Conservation (phyloP, 1,140 invertebrate species). For the Saccostrea echinata region DNA sequence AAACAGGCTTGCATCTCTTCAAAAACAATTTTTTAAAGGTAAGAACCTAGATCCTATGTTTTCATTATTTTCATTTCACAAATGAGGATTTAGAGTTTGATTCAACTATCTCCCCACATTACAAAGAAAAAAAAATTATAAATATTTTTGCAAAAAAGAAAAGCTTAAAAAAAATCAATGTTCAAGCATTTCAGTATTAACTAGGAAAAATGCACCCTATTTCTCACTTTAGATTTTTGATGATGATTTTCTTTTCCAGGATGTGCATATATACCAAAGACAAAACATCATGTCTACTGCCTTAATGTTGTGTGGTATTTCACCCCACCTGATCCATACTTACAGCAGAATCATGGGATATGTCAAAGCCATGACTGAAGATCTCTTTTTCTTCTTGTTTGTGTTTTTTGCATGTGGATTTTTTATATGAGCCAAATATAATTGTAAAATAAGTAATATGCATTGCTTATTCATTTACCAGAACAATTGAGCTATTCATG, state of each 20-base stretch:
- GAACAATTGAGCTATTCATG: not conserved
- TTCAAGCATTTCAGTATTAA: not conserved
- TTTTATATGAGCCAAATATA: not conserved
- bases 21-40: slow-evolving; percentile 35
- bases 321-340: not conserved
- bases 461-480: not conserved
- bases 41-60: not conserved
- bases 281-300: slow-evolving; percentile 27
- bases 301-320: slow-evolving; percentile 36
- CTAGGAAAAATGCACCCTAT: not conserved
- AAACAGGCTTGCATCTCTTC: slow-evolving; percentile 7
- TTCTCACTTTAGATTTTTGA: not conserved
- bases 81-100: no score
- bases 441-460: not conserved
- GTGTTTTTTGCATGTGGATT: slow-evolving; percentile 6
- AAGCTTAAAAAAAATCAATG: not conserved
- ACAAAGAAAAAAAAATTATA: no score
- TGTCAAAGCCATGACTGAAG: slow-evolving; percentile 20
- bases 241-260: slow-evolving; percentile 11
- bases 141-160: no score
- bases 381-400: slow-evolving; percentile 5
- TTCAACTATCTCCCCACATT: no score
- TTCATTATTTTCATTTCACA: no score
- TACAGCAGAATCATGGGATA: slow-evolving; percentile 39
- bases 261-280: not conserved